These are phyloP conservation scores for Drosophila dunni DNA, from an alignment of 1,140 invertebrate species.

Conservation along the genomic window DNA sequence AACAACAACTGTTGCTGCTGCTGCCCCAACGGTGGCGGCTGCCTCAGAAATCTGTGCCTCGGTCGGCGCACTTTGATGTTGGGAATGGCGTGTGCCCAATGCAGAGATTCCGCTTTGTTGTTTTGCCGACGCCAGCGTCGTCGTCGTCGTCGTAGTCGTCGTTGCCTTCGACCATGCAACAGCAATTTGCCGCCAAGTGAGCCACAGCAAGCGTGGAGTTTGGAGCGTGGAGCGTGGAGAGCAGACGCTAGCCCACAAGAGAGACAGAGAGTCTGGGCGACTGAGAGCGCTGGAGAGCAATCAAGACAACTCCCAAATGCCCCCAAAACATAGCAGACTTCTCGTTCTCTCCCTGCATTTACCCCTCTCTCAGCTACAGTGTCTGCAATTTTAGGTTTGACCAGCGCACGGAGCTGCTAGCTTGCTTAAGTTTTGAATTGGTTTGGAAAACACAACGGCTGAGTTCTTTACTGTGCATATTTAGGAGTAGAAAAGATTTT, in stretches of 20 bases:
- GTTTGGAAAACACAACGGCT: no score
- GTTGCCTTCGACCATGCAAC: conserved; percentile 65
- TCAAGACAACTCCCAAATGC: conserved; percentile 29
- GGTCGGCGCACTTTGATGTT: conserved; percentile 80
- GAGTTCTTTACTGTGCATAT: no score
- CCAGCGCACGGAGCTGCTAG: neutral
- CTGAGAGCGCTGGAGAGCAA: conserved; percentile 13
- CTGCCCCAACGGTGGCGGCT: conserved; percentile 80
- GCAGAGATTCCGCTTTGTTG: conserved; percentile 84
- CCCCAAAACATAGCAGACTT: conserved; percentile 5
- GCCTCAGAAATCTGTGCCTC: conserved; percentile 82
- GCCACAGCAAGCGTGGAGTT: conserved; percentile 45
- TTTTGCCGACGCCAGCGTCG: conserved; percentile 69
- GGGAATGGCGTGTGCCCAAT: conserved; percentile 84
- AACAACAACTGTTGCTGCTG: conserved; percentile 29
- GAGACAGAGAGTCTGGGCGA: conserved; percentile 1
- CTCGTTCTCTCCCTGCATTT: neutral
- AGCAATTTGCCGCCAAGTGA: conserved; percentile 79
- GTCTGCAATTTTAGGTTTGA: conserved; percentile 10
- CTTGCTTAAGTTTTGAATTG: neutral
- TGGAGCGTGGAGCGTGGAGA: conserved; percentile 43
- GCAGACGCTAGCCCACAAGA: conserved; percentile 39
- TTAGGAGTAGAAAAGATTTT: no score
- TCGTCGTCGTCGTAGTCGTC: conserved; percentile 43
- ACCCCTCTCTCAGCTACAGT: neutral